A percentile compares a stretch with the other conserved stretches of the same genome.
These are phyloP conservation scores for Pluvianellus socialis DNA, from an alignment of 2,113 vertebrate species.

Conservation along the genomic window DNA sequence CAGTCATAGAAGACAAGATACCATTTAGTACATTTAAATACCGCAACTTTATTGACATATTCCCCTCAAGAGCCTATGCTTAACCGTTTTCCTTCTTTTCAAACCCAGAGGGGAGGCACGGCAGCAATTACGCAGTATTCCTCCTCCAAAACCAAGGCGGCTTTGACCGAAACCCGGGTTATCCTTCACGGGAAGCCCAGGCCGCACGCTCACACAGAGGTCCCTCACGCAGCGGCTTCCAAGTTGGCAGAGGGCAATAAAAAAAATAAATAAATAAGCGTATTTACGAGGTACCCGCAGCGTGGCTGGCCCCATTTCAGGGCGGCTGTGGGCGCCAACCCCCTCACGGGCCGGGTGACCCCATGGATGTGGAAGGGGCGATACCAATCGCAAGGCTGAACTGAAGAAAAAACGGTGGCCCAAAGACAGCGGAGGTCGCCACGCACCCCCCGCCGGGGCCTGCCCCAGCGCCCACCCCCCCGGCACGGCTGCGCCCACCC, in stretches of 20 bases:
- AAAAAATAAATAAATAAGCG: no score
- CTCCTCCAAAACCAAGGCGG: neutral
- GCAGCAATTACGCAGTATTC: neutral
- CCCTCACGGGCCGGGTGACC: neutral
- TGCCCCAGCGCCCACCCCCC: neutral
- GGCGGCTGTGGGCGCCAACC: neutral
- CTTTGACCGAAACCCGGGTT: neutral
- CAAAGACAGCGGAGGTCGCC: neutral
- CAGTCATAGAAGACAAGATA: neutral
- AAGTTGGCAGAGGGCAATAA: no score
- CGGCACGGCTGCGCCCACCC: neutral
- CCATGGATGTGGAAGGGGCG: fast-evolving
- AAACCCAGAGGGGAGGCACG: neutral
- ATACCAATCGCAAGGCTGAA: fast-evolving
- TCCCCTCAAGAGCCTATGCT: neutral
- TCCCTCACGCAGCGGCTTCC: neutral
- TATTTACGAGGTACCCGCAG: neutral
- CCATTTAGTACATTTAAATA: neutral
- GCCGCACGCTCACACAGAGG: fast-evolving
- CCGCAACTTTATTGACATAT: neutral
- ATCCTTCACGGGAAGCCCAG: neutral
- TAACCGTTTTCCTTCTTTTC: neutral
- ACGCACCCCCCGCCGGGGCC: no score
- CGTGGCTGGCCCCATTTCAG: neutral
- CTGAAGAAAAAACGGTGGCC: fast-evolving